Conservation (phyloP, 1,140 invertebrate genomes). For the Meloidogyne chitwoodi region DNA sequence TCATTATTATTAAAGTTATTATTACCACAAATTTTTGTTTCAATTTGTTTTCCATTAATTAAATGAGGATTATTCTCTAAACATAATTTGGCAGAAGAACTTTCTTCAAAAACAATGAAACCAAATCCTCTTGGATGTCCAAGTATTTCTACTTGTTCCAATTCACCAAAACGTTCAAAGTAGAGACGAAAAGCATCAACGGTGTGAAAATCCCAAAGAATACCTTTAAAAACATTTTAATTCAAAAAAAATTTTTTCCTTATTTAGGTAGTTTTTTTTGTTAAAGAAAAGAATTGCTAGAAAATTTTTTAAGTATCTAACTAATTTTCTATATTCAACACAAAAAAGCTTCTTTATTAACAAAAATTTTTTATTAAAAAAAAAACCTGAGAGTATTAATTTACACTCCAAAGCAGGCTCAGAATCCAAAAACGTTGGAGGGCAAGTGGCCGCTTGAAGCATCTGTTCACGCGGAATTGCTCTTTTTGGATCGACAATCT, state of each 20-base stretch:
- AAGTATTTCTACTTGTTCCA: conserved; percentile 50
- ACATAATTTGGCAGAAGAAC: conserved; percentile 28
- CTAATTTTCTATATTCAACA: too few relatives aligned
- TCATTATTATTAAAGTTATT: too few relatives aligned
- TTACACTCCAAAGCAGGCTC: conserved; percentile 47
- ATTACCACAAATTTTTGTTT: conserved; percentile 12
- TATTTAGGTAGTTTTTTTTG: too few relatives aligned
- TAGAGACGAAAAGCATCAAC: conserved; percentile 46
- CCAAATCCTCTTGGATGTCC: conserved; percentile 42
- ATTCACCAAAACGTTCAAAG: conserved; percentile 46
- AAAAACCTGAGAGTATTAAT: conserved; percentile 36
- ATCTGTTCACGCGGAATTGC: conserved; percentile 78
- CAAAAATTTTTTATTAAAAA: neutral
- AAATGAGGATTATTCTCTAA: conserved; percentile 27
- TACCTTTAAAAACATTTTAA: conserved; percentile 17
- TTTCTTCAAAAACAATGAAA: conserved; percentile 45
- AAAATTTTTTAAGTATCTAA: too few relatives aligned
- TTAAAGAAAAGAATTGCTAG: too few relatives aligned
- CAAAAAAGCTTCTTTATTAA: too few relatives aligned
- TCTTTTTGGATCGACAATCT: conserved; percentile 90
- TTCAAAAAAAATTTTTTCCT: too few relatives aligned
- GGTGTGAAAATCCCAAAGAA: conserved; percentile 49
- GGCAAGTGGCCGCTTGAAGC: conserved; percentile 39
- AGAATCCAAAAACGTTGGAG: conserved; percentile 44
- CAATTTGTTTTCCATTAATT: conserved; percentile 40